These are phyloP conservation scores for Atopsyche davidsoni DNA, from an alignment of 1,140 invertebrate genomes.

Conservation along the genomic window DNA sequence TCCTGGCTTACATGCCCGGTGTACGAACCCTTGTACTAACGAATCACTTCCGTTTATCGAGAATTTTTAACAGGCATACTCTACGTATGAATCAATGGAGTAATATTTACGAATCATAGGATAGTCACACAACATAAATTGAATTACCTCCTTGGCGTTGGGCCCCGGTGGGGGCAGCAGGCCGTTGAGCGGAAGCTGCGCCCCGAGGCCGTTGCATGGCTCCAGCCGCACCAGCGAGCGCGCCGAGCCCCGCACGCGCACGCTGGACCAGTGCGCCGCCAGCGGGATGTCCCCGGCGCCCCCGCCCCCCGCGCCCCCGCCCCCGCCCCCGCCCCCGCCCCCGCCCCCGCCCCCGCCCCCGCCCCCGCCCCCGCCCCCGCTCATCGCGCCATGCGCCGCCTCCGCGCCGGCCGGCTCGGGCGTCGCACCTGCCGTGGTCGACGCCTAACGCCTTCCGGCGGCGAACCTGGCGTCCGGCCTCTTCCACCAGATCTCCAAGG, in stretches of 20 bases:
- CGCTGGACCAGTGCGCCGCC: slow-evolving; percentile 52
- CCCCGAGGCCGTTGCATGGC: slow-evolving; percentile 53
- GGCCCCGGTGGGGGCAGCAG: slow-evolving; percentile 28
- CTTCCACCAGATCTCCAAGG: slow-evolving; percentile 11
- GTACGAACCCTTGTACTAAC: too few relatives aligned
- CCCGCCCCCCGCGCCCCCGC: slow-evolving; percentile 34
- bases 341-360: slow-evolving; percentile 33
- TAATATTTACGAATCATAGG: too few relatives aligned
- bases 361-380: slow-evolving; percentile 41
- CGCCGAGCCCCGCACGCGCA: slow-evolving; percentile 52
- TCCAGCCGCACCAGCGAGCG: slow-evolving; percentile 54
- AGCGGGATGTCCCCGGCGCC: slow-evolving; percentile 36
- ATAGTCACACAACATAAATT: too few relatives aligned
- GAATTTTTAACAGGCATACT: too few relatives aligned
- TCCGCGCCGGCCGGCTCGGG: background rate
- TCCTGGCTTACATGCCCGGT: too few relatives aligned
- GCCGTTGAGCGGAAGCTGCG: slow-evolving; percentile 36
- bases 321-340: slow-evolving; percentile 28
- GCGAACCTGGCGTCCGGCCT: slow-evolving; percentile 1
- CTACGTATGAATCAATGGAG: too few relatives aligned
- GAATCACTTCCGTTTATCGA: too few relatives aligned
- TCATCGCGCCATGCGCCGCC: slow-evolving; percentile 39
- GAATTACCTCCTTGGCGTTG: slow-evolving; percentile 50
- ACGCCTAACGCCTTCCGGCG: background rate
- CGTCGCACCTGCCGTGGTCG: slow-evolving; percentile 3